Evolutionary conservation across 2,888 invertebrate species (phyloP).

Genomic region (Leptura quadrifasciata): DNA sequence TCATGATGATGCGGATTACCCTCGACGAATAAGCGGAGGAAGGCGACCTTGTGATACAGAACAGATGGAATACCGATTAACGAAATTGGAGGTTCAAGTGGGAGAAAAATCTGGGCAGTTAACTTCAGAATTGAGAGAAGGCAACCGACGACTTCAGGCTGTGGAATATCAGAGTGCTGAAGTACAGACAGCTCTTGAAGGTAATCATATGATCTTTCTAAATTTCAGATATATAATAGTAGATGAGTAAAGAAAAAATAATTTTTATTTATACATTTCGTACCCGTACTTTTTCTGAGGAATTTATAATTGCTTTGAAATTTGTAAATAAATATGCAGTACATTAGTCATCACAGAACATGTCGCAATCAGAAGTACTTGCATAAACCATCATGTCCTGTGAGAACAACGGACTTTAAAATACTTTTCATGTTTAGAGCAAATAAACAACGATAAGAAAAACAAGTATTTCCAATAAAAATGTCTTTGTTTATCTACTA

Average conservation of each 20-base stretch:
- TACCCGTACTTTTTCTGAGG: too few relatives aligned
- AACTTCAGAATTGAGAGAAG: conserved; percentile 71
- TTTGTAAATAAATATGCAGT: too few relatives aligned
- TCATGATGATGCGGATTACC: conserved; percentile 14
- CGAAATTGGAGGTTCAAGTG: conserved; percentile 71
- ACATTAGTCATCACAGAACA: background rate
- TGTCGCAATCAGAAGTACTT: background rate
- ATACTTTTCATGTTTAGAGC: background rate
- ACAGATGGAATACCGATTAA: conserved; percentile 65
- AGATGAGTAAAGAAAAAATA: too few relatives aligned
- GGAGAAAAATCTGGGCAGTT: conserved; percentile 72
- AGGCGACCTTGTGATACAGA: conserved; percentile 46
- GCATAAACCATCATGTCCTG: background rate
- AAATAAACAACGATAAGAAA: background rate
- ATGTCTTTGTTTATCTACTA: background rate
- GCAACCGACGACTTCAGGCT: conserved; percentile 70
- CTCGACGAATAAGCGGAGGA: conserved; percentile 10
- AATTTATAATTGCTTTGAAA: too few relatives aligned
- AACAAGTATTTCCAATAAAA: background rate
- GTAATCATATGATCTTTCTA: conserved; percentile 16
- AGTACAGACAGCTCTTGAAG: conserved; percentile 69
- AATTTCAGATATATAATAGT: background rate
- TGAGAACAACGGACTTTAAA: background rate
- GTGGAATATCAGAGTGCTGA: conserved; percentile 72
- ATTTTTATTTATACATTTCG: too few relatives aligned